phyloP scores from a whole-genome alignment of 53 echinoderm and acorn worm genomes.

The Arbacia lixula region DNA sequence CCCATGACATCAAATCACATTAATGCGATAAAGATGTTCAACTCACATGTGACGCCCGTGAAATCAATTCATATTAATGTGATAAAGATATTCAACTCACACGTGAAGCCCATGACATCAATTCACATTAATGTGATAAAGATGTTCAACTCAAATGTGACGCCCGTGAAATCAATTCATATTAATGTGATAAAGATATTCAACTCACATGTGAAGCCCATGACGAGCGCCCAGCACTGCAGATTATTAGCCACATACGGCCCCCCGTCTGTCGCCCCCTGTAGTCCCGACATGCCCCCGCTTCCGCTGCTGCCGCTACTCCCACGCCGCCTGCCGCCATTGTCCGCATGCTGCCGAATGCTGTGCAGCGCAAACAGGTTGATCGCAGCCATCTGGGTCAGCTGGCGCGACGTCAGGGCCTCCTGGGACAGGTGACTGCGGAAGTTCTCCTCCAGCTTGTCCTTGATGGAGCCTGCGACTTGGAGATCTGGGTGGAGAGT shows the following conservation, averaged over 20 bases:
- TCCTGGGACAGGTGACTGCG: constrained; percentile 95
- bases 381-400: constrained; percentile 93
- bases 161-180: no score
- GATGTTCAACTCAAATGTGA: no score
- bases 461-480: constrained; percentile 92
- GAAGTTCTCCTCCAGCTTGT: constrained; percentile 97
- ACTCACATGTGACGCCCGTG: no score
- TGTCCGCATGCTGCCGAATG: constrained; percentile 62
- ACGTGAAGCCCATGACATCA: no score
- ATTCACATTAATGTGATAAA: no score
- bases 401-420: constrained; percentile 89
- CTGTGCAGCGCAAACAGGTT: constrained; percentile 92
- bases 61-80: no score
- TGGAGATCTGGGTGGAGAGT: constrained; percentile 91
- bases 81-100: no score
- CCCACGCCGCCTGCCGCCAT: constrained; percentile 48
- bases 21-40: no score
- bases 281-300: constrained; percentile 20
- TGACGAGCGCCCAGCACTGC: constrained; percentile 85
- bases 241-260: constrained; percentile 75
- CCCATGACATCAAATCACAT: no score
- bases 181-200: no score
- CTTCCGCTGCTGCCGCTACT: background rate
- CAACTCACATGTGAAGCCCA: constrained; percentile 83
- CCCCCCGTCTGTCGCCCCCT: constrained; percentile 50